A percentile compares a stretch with the other conserved stretches of the same genome.
These are phyloP conservation scores for Scalopus aquaticus DNA, from an alignment of 2,113 vertebrate genomes.

Conservation along the genomic window DNA sequence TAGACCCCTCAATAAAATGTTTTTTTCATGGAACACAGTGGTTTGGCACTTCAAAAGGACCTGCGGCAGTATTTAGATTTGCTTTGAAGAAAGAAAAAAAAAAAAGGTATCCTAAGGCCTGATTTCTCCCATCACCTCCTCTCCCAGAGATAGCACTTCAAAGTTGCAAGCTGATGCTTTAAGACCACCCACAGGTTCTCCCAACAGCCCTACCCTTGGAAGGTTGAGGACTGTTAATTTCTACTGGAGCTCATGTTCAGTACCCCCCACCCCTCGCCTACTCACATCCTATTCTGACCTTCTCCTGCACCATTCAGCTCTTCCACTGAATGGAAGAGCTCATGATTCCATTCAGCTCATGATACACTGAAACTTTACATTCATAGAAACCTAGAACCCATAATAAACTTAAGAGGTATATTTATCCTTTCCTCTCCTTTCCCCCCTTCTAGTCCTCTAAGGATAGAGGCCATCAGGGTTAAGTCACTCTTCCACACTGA, in stretches of 20 bases:
- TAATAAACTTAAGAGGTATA: not conserved
- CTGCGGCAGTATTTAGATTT: not conserved
- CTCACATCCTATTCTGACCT: not conserved
- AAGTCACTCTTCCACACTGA: not conserved
- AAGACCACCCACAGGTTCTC: not conserved
- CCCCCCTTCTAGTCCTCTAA: not conserved
- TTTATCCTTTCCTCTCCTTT: not conserved
- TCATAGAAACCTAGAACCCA: not conserved
- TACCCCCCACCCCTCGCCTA: not conserved
- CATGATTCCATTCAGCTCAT: conserved; percentile 1
- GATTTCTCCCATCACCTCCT: not conserved
- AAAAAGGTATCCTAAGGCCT: not conserved
- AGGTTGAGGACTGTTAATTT: not conserved
- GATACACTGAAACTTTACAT: not conserved
- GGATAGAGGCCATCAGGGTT: not conserved
- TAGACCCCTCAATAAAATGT: not conserved
- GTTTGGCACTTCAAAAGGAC: conserved; percentile 4
- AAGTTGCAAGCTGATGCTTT: not conserved
- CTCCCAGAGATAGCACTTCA: not conserved
- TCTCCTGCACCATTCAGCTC: too few relatives aligned
- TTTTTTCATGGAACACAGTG: not conserved
- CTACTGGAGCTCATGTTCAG: not conserved
- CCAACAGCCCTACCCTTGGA: not conserved
- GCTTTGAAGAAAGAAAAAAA: conserved; percentile 28
- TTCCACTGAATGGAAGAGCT: too few relatives aligned